A percentile compares a stretch with the other conserved stretches of the same genome.
phyloP scores from a whole-genome alignment of 2,888 invertebrate genomes.

The Caradrina kadenii region DNA sequence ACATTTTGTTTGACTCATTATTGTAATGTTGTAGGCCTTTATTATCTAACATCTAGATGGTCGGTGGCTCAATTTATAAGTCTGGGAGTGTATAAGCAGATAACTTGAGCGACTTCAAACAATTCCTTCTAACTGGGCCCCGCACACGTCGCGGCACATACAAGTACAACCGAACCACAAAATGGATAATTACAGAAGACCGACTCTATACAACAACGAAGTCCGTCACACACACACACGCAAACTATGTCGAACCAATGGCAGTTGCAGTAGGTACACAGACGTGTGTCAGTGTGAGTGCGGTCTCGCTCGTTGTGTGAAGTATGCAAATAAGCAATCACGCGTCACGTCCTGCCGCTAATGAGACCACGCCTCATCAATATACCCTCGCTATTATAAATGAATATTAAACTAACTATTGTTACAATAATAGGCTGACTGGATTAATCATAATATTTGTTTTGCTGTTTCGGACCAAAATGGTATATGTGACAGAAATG shows the following conservation, averaged over 20 bases:
- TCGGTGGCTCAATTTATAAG: no score
- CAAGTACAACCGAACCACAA: background rate
- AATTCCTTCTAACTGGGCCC: background rate
- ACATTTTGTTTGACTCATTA: no score
- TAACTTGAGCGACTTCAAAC: constrained; percentile 7
- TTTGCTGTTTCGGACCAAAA: no score
- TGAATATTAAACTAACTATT: constrained; percentile 3
- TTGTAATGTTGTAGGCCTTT: no score
- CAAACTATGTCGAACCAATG: background rate
- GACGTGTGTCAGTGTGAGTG: background rate
- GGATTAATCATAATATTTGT: no score
- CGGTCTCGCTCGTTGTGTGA: background rate
- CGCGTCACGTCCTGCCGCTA: constrained; percentile 20
- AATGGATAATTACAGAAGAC: no score
- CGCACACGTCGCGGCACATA: background rate
- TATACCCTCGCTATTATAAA: background rate
- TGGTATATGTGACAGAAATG: no score
- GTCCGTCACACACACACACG: no score
- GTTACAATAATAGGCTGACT: no score
- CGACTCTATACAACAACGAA: no score
- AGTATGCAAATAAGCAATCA: constrained; percentile 27
- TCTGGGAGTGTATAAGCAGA: background rate
- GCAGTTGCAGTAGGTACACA: background rate
- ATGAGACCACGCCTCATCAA: constrained; percentile 11
- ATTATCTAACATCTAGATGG: no score